phyloP scores from a whole-genome alignment of 2,113 vertebrate species.

The Myocastor coypus region DNA sequence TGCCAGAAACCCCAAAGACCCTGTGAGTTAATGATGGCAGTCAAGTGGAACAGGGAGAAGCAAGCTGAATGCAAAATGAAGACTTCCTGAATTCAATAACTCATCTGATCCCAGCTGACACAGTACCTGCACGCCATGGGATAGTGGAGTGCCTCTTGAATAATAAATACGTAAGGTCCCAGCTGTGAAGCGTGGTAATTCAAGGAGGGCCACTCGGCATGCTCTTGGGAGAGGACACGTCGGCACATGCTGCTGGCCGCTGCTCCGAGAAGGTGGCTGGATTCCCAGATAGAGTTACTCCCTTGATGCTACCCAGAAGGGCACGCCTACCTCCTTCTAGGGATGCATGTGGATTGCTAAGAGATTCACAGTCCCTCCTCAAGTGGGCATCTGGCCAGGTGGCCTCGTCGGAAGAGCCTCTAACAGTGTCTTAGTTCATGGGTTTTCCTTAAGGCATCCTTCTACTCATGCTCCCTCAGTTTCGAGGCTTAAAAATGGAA shows the following conservation, averaged over 20 bases:
- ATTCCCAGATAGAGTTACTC: slow-evolving; percentile 69
- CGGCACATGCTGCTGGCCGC: not conserved
- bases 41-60: slow-evolving; percentile 63
- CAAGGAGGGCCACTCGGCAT: not conserved
- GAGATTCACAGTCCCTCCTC: not conserved
- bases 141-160: slow-evolving; percentile 63
- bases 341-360: not conserved
- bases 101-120: slow-evolving; percentile 56
- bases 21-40: slow-evolving; percentile 54
- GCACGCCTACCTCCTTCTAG: not conserved
- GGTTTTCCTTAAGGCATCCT: not conserved
- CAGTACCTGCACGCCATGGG: slow-evolving; percentile 55
- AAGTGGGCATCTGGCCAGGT: not conserved
- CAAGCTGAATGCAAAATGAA: slow-evolving; percentile 30
- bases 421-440: not conserved
- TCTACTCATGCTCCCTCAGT: not conserved
- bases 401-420: not conserved
- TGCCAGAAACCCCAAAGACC: slow-evolving; percentile 63
- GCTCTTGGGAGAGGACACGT: slow-evolving; percentile 17
- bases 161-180: slow-evolving; percentile 67
- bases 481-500: not conserved
- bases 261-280: slow-evolving; percentile 22
- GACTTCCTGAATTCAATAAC: slow-evolving; percentile 75
- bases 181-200: not conserved
- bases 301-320: slow-evolving; percentile 63